phyloP scores from a whole-genome alignment of 2,888 invertebrate species.

The Ditula angustiorana region DNA sequence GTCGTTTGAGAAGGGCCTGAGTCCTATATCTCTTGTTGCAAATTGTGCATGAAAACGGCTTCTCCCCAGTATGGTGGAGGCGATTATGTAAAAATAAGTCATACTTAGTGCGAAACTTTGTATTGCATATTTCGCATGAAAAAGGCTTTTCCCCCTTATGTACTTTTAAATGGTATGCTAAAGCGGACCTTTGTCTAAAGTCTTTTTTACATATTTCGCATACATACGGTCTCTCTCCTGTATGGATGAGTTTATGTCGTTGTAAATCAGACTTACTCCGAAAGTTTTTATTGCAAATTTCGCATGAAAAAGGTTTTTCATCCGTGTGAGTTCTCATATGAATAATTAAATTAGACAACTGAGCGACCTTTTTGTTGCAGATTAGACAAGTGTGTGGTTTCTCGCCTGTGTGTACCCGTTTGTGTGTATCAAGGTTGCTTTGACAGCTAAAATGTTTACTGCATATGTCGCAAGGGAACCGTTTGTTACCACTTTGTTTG shows the following conservation, averaged over 20 bases:
- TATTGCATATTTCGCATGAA: background rate
- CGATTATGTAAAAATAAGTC: background rate
- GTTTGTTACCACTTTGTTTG: background rate
- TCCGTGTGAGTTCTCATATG: background rate
- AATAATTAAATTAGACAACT: background rate
- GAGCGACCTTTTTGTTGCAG: background rate
- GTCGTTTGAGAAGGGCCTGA: no score
- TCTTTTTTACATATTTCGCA: background rate
- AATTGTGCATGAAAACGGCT: background rate
- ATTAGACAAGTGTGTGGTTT: no score
- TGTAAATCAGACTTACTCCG: background rate
- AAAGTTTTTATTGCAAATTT: background rate
- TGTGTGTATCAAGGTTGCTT: no score
- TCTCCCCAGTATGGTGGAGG: background rate
- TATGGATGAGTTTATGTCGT: background rate
- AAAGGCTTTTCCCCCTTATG: background rate
- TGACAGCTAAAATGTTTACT: background rate
- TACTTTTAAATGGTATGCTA: background rate
- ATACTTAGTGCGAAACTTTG: background rate
- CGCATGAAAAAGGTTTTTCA: background rate
- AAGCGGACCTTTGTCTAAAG: background rate
- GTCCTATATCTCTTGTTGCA: background rate
- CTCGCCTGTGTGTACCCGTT: no score
- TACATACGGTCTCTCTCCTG: background rate
- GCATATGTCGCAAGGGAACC: background rate